Conservation (phyloP, 35 echinoderm and acorn worm genomes). For the Strongylocentrotus purpuratus region DNA sequence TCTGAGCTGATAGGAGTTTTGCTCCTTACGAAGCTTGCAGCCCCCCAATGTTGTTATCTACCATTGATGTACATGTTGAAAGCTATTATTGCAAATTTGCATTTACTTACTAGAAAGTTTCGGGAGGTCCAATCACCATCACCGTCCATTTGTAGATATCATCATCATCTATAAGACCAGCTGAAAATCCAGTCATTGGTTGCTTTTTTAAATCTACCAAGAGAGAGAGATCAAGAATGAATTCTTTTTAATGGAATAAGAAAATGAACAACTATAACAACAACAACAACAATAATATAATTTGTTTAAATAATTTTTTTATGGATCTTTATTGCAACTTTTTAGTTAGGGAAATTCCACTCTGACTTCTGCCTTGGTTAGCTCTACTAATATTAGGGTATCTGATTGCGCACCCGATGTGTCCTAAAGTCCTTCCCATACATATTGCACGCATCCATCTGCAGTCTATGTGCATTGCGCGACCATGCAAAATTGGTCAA, state of each 20-base stretch:
- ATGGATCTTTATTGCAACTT: neutral
- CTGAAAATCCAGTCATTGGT: slow-evolving; percentile 85
- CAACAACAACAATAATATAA: neutral
- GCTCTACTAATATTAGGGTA: neutral
- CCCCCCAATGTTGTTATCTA: too few species aligned
- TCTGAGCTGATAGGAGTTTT: too few species aligned
- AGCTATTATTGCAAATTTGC: too few species aligned
- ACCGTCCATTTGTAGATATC: slow-evolving; percentile 95
- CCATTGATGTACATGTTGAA: too few species aligned
- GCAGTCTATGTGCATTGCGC: too few species aligned
- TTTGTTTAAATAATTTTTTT: neutral
- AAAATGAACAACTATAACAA: neutral
- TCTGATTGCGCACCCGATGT: too few species aligned
- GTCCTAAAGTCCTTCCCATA: too few species aligned
- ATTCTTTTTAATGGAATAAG: neutral
- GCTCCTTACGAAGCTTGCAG: too few species aligned
- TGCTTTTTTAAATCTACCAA: slow-evolving; percentile 74
- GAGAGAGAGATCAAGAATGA: neutral
- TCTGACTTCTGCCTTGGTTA: neutral
- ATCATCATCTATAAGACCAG: slow-evolving; percentile 86
- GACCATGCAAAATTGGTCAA: too few species aligned
- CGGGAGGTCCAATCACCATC: slow-evolving; percentile 78
- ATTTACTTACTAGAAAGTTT: slow-evolving; percentile 91
- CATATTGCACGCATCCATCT: too few species aligned
- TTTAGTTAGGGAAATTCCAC: neutral